Evolutionary conservation across 2,888 invertebrate species (phyloP), one percentile per base, ranked within the genome.

Genomic region (Drosophila emarginata): DNA sequence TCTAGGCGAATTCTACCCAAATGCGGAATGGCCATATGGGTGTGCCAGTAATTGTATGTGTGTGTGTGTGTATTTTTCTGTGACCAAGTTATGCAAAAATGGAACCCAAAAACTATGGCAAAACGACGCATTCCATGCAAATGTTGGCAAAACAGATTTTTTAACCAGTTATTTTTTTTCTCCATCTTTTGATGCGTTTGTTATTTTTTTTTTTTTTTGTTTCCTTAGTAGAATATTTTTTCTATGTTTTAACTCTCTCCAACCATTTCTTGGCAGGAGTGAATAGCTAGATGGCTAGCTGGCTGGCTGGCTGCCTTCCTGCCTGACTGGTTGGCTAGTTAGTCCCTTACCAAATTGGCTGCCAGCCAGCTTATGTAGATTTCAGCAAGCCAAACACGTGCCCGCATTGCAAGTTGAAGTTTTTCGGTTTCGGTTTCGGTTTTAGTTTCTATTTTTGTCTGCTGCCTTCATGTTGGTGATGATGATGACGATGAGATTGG

Each of bases 81-180:
- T 56, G 70, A 57, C 67, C 70, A 87, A 82, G 81, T 84, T 81
- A 82, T 85, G 79, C 87, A 85, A 79, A 82, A 87, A 77, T 72
- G 64, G 60, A 51, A 26, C 66, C 68, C 53, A 76, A 69, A 79
- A 77, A 69, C 73, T 73, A 71, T 73, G 73, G 53, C 66, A 61
- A 45, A 64, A 67, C 69, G 67, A 72, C 82, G 80, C 87, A 81
- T 85, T 69, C 78, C 78, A 83, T 76, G 80, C 77, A 83, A 88
- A 83, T 83, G 82, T 79, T 81, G 64, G 78, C 86, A 80, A 87
- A 87, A 83, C 86, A 86, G 88, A 86, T 87, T 87, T 86, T 45
- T 78, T 79, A 76, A 68, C 72, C 61, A 58, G 69, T 58, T 76
- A 69, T 82, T 76, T 81, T 73, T 64, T 67, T 63, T 66, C 63